Evolutionary conservation across 2,888 invertebrate species (phyloP), one percentile per base, ranked within the genome.

Genomic region (Tipula unca): DNA sequence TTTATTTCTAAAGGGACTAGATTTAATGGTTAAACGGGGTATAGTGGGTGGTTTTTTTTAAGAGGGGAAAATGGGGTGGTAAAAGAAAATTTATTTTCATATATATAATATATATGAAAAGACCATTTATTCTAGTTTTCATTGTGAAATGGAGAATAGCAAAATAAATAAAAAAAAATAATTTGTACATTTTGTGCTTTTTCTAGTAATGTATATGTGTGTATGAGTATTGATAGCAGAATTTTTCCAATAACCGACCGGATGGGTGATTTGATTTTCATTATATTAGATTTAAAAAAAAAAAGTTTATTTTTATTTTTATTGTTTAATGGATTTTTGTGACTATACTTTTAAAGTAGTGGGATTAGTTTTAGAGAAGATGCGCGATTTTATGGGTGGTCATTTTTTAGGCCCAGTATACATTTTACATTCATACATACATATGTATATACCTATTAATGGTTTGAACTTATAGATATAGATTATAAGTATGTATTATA

Each of bases 1-100:
- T 69, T 69, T 69, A 69, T 69, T 69, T 69, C 69, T 69, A 69
- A 69, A 69, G 69, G 69, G 69, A 69, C 69, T 69, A 69, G 69
- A 69, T 69, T 69, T 69, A 69, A 69, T 69, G 69, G 69, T 69
- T 69, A 25, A 20, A 69, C 25, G 25, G 25, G 69, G 69, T 69
- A 69, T 25, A 3, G 39, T 1, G 48, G 25, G 13, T 69, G 69
- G 69, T 10, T 2, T 69, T n/a, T n/a, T 69, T 69, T 25, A 13
- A 25, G 69, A 20, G 69, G 69, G 69, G 69, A 25, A 69, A 69
- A 25, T 25, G 14, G 69, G 25, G n/a, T 3, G 69, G 69, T 25
- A 4, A 69, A 69, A 69, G 69, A 69, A 69, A 69, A 69, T 69
- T 1, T 69, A 69, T 69, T 0, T 39, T 10, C 10, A 39, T 39